Evolutionary conservation across 2,888 invertebrate genomes (phyloP).

Genomic region (Drosophila hawaiiensis): DNA sequence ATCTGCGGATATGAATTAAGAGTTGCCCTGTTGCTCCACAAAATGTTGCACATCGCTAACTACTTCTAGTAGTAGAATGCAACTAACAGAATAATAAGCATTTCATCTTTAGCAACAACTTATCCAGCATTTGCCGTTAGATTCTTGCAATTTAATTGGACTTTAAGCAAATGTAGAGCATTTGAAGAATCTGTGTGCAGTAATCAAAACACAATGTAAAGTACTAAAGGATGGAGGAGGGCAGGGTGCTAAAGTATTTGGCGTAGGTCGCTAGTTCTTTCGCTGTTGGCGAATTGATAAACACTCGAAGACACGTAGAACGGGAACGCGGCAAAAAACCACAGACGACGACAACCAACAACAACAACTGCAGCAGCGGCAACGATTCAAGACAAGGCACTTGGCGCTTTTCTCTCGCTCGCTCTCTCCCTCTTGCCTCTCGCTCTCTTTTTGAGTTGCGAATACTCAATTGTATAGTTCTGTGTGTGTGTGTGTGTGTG

Average conservation of each 20-base stretch:
- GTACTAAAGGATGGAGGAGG: conserved; percentile 1
- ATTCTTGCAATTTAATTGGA: conserved; percentile 65
- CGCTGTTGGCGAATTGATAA: conserved; percentile 62
- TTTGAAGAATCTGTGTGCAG: conserved; percentile 45
- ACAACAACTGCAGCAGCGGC: conserved; percentile 21
- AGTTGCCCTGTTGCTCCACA: conserved; percentile 11
- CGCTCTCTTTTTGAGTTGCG: conserved; percentile 56
- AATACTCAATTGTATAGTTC: conserved; percentile 50
- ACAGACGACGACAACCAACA: conserved; percentile 19
- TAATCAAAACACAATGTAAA: conserved; percentile 50
- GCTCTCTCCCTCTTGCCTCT: conserved; percentile 23
- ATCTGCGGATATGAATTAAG: not conserved
- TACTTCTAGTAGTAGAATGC: conserved; percentile 6
- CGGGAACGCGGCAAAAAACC: conserved; percentile 55
- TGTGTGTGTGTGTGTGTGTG: not conserved
- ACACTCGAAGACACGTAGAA: conserved; percentile 56
- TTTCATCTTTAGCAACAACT: conserved; percentile 42
- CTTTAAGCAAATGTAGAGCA: conserved; percentile 71
- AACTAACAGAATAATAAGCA: conserved; percentile 33
- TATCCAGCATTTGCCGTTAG: conserved; percentile 52
- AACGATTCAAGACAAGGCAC: conserved; percentile 41
- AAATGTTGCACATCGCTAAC: conserved; percentile 12
- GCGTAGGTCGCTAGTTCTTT: conserved; percentile 55
- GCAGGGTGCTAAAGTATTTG: conserved; percentile 15
- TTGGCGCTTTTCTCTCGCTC: conserved; percentile 38